Conservation (phyloP, 1,140 invertebrate species). For the Macrostomum lignano region DNA sequence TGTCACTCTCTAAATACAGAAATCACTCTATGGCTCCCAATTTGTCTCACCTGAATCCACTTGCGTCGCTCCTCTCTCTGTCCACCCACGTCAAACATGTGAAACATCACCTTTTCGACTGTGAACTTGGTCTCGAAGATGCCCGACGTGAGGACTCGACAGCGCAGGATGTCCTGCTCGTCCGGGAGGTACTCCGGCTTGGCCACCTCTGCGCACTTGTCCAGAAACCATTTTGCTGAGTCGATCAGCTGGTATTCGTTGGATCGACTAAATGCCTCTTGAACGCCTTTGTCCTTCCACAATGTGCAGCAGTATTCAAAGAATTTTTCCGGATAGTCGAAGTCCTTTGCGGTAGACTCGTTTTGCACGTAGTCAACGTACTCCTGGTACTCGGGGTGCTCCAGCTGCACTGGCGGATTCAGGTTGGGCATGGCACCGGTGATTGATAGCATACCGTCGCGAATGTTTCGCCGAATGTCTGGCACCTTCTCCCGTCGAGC, state of each 20-base stretch:
- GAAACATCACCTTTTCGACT: too few species aligned
- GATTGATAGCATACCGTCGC: constrained; percentile 37
- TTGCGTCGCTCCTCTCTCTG: too few species aligned
- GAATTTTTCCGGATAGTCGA: constrained; percentile 43
- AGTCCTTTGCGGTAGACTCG: constrained; percentile 40
- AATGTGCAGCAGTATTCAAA: constrained; percentile 75
- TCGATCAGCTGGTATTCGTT: constrained; percentile 99
- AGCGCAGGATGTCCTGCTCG: too few species aligned
- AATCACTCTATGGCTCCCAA: too few species aligned
- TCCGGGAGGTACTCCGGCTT: too few species aligned
- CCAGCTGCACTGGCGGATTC: constrained; percentile 68
- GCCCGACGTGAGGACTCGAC: too few species aligned
- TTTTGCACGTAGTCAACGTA: constrained; percentile 71
- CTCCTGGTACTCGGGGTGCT: constrained; percentile 66
- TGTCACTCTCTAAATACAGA: too few species aligned
- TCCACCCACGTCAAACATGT: too few species aligned
- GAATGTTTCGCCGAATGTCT: constrained; percentile 15
- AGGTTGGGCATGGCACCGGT: constrained; percentile 90
- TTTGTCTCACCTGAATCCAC: too few species aligned
- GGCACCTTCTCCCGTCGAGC: constrained; percentile 15
- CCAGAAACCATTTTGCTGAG: constrained; percentile 4
- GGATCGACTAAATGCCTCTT: constrained; percentile 89
- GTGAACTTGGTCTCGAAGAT: too few species aligned
- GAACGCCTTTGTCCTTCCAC: constrained; percentile 79
- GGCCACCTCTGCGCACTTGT: too few species aligned